Conservation (phyloP, 1,140 invertebrate species). For the Tetragonula clypearis region DNA sequence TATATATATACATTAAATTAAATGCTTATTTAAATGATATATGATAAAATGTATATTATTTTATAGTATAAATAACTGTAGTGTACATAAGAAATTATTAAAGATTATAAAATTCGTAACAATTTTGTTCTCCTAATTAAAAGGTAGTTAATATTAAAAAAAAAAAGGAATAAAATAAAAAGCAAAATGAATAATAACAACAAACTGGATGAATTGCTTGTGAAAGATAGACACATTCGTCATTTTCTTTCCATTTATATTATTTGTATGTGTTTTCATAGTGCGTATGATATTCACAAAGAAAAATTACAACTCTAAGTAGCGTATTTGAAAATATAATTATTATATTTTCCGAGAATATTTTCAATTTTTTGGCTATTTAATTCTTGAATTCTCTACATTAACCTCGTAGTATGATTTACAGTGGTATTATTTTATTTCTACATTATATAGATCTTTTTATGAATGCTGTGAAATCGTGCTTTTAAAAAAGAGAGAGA, state of each 20-base stretch:
- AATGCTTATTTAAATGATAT: not conserved
- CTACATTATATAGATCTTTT: constrained; percentile 58
- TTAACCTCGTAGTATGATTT: constrained; percentile 28
- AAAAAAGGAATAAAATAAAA: not conserved
- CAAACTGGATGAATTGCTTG: not conserved
- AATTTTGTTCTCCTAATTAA: not conserved
- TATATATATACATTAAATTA: not conserved
- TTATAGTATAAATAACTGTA: constrained; percentile 11
- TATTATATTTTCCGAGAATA: constrained; percentile 27
- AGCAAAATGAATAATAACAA: not conserved
- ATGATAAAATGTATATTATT: not conserved
- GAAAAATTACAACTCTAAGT: constrained; percentile 15
- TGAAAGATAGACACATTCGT: constrained; percentile 21
- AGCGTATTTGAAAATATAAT: constrained; percentile 44
- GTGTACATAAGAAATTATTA: not conserved
- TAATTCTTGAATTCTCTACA: constrained; percentile 3
- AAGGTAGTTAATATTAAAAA: constrained; percentile 17
- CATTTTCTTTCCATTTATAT: constrained; percentile 21
- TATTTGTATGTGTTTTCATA: constrained; percentile 40
- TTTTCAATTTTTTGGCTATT: constrained; percentile 20
- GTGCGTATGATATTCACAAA: constrained; percentile 41
- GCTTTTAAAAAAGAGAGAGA: constrained; percentile 48
- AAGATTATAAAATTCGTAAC: not conserved
- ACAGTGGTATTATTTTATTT: constrained; percentile 55
- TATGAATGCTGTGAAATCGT: constrained; percentile 41